Percentiles rank a stretch among this genome's conserved stretches.
These are phyloP conservation scores for Oxystoma pomonae DNA, from an alignment of 2,888 invertebrate species.

Conservation along the genomic window DNA sequence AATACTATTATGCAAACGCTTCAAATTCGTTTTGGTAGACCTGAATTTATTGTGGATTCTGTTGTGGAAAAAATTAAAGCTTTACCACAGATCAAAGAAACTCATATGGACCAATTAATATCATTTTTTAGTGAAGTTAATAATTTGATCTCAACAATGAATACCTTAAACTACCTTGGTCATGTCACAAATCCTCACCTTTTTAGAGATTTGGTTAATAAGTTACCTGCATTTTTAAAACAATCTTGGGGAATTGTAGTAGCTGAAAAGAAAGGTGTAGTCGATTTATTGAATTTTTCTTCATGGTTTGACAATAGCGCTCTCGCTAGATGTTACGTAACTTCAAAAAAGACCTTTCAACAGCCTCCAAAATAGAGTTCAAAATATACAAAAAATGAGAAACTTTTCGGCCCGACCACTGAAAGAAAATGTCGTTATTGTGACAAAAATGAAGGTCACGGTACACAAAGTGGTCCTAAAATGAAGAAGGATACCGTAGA, in stretches of 20 bases:
- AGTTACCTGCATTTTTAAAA: neutral
- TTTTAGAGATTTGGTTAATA: neutral
- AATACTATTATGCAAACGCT: neutral
- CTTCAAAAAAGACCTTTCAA: neutral
- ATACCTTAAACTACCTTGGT: neutral
- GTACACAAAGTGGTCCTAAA: neutral
- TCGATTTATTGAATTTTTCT: neutral
- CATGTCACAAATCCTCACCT: neutral
- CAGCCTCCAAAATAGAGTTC: neutral
- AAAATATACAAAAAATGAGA: neutral
- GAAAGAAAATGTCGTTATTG: neutral
- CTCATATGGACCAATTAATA: neutral
- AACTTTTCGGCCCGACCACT: neutral
- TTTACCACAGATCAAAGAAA: neutral
- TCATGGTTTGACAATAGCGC: neutral
- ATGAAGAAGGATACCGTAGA: neutral
- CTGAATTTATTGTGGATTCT: neutral
- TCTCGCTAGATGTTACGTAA: neutral
- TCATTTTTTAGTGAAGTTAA: neutral
- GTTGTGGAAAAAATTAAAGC: neutral
- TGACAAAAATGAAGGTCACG: neutral
- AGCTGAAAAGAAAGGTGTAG: neutral
- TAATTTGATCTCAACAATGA: neutral
- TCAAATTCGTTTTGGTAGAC: neutral
- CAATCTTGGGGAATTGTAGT: neutral